Evolutionary conservation across 2,888 invertebrate species (phyloP).

Genomic region (Drosophila nr. fundita): DNA sequence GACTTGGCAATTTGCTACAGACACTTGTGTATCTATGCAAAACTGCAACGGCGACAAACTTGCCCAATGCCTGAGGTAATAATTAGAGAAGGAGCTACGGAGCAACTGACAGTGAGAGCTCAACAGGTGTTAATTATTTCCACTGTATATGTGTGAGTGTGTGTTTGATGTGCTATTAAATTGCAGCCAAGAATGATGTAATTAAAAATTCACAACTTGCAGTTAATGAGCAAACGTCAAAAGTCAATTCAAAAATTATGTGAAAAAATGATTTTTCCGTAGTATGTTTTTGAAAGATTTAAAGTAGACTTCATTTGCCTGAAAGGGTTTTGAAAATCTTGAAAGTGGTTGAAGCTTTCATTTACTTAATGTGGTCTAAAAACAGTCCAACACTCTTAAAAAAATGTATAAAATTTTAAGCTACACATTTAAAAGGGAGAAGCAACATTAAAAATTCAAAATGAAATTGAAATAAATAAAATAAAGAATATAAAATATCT

Average conservation of each 20-base stretch:
- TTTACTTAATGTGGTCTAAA: background rate
- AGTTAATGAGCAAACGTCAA: background rate
- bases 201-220: background rate
- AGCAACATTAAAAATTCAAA: background rate
- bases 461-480: background rate
- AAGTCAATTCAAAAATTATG: background rate
- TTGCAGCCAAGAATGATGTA: background rate
- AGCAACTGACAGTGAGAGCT: background rate
- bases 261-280: background rate
- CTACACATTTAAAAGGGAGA: background rate
- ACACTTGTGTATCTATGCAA: slow-evolving; percentile 43
- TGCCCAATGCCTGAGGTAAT: slow-evolving; percentile 34
- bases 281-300: background rate
- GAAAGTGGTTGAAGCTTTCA: background rate
- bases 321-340: background rate
- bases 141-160: background rate
- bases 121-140: slow-evolving; percentile 34
- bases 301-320: background rate
- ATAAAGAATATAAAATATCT: background rate
- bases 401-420: background rate
- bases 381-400: background rate
- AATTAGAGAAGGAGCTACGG: background rate
- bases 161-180: slow-evolving; percentile 1
- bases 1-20: slow-evolving; percentile 58
- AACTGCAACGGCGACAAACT: slow-evolving; percentile 45